These are phyloP conservation scores for Drosophila macrospina DNA, from an alignment of 2,888 invertebrate species.

Conservation along the genomic window DNA sequence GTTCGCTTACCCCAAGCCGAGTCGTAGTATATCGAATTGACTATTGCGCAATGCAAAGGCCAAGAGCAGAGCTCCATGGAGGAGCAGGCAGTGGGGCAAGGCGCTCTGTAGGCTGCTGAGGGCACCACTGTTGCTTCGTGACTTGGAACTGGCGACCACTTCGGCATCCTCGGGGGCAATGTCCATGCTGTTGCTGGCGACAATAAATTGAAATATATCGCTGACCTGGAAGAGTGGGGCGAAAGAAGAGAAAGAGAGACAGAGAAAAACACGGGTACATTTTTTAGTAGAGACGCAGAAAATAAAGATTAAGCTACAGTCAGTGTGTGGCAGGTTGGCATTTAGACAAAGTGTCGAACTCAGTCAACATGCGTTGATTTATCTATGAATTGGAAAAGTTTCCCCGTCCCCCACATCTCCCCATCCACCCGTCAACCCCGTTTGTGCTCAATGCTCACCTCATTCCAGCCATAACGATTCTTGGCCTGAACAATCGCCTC, in stretches of 20 bases:
- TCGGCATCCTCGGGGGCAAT: slow-evolving; percentile 85
- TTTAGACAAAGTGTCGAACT: slow-evolving; percentile 48
- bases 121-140: slow-evolving; percentile 82
- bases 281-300: slow-evolving; percentile 30
- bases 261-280: background rate
- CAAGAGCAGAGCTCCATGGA: slow-evolving; percentile 57
- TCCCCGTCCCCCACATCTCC: background rate
- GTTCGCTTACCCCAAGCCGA: slow-evolving; percentile 76
- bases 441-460: slow-evolving; percentile 84
- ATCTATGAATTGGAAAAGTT: slow-evolving; percentile 32
- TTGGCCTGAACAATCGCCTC: slow-evolving; percentile 91
- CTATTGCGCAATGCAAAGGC: slow-evolving; percentile 66
- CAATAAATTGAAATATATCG: slow-evolving; percentile 90
- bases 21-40: slow-evolving; percentile 66
- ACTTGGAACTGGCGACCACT: slow-evolving; percentile 85
- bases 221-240: slow-evolving; percentile 87
- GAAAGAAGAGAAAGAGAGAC: background rate
- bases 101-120: slow-evolving; percentile 51
- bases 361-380: slow-evolving; percentile 41
- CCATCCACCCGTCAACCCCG: background rate
- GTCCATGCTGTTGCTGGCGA: slow-evolving; percentile 83
- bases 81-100: slow-evolving; percentile 55
- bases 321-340: background rate
- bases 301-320: slow-evolving; percentile 60
- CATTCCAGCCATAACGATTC: slow-evolving; percentile 91